Evolutionary conservation across 2,113 vertebrate species (phyloP).

Genomic region (Oostethus manadensis): DNA sequence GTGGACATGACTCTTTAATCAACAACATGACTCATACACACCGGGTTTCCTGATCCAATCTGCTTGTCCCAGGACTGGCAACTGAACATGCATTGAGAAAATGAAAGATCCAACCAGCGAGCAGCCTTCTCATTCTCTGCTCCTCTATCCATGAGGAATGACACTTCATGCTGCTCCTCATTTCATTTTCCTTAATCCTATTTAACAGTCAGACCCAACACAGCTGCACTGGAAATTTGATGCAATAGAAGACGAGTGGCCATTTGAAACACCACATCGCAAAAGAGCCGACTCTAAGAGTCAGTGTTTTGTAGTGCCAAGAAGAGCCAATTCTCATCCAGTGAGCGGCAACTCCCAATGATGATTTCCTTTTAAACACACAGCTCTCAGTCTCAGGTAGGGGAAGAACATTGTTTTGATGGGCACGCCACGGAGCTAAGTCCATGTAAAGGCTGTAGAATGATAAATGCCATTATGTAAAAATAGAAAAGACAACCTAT

Average conservation of each 20-base stretch:
- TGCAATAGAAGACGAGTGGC: slow-evolving; percentile 10
- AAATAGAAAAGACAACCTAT: no score
- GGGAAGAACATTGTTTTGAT: no score
- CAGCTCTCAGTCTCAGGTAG: no score
- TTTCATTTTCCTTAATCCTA: slow-evolving; percentile 47
- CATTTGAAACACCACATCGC: background rate
- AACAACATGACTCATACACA: slow-evolving; percentile 34
- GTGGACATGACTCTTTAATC: slow-evolving; percentile 24
- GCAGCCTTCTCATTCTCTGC: slow-evolving; percentile 38
- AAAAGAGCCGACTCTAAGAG: no score
- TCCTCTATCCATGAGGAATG: no score
- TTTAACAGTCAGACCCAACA: slow-evolving; percentile 25
- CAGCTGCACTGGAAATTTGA: slow-evolving; percentile 6
- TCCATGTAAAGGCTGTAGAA: no score
- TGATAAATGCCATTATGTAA: no score
- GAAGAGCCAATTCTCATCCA: no score
- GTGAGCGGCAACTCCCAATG: no score
- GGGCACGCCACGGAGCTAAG: no score
- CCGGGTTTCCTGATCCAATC: slow-evolving; percentile 46
- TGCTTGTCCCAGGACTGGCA: slow-evolving; percentile 16
- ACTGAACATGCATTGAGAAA: slow-evolving; percentile 37
- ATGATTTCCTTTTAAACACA: no score
- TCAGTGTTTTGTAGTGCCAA: no score
- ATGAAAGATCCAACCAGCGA: slow-evolving; percentile 37
- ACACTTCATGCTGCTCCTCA: slow-evolving; percentile 37